Conservation (phyloP, 2,888 invertebrate genomes). For the Leptinotarsa tumamoca region DNA sequence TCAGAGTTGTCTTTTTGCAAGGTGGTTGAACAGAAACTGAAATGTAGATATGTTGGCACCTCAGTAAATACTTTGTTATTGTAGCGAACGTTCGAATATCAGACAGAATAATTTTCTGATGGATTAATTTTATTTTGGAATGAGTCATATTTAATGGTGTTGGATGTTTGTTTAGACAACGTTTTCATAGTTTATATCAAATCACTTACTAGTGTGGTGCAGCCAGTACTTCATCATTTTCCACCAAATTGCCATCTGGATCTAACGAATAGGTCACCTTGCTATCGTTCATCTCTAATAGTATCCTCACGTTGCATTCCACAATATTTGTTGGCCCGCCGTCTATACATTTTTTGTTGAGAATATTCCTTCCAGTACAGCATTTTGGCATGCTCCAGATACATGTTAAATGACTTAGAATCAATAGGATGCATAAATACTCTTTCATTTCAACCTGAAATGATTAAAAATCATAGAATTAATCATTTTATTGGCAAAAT, state of each 20-base stretch:
- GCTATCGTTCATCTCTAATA: background rate
- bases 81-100: too few relatives aligned
- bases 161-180: too few relatives aligned
- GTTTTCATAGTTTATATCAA: too few relatives aligned
- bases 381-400: constrained; percentile 9
- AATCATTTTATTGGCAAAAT: too few relatives aligned
- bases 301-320: background rate
- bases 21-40: constrained; percentile 16
- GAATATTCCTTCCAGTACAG: constrained; percentile 5
- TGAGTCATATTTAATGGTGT: too few relatives aligned
- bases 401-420: background rate
- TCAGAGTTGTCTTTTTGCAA: background rate
- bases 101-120: too few relatives aligned
- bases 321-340: constrained; percentile 1
- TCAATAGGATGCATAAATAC: background rate
- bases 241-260: constrained; percentile 10
- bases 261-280: background rate
- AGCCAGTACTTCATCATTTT: constrained; percentile 2
- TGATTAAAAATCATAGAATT: too few relatives aligned
- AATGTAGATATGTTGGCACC: background rate
- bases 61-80: background rate
- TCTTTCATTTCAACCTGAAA: background rate
- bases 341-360: constrained; percentile 6
- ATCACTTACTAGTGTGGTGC: constrained; percentile 7
- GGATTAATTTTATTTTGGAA: too few relatives aligned